Evolutionary conservation across 2,888 invertebrate genomes (phyloP), one percentile per base, ranked within the genome.

Genomic region (Amiota communis): DNA sequence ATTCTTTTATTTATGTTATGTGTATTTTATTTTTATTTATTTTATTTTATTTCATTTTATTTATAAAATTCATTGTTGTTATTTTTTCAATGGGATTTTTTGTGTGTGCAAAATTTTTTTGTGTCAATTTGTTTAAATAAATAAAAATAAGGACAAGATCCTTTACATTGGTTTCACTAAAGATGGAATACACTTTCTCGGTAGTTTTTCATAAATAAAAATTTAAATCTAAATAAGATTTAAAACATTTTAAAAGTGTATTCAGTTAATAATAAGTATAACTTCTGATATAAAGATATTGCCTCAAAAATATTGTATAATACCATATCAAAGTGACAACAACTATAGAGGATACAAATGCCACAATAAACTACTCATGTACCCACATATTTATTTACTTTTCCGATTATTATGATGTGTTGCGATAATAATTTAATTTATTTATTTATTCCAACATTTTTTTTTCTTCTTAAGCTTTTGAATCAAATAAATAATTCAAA

Each of bases 381-480:
- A 51, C n/a, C n/a, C n/a, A n/a, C 63, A 72, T 74, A 76, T 78
- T 78, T 83, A 80, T 83, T 83, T 83, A 81, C 81, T 76, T 72
- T 80, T 78, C 53, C 79, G 83, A 83, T 83, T 83, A 83, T 36
- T 6, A 36, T 84, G 77, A 76, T 69, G 80, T 75, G 80, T 77
- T 72, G 78, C 79, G 83, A 80, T 84, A 79, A 80, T 81, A 56
- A 70, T 77, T 84, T 82, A 81, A 84, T 82, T 82, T 82, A 80
- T 83, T 84, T 81, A 76, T 74, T 63, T 73, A 77, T 48, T 15
- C 49, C 48, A 51, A 13, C 20, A 64, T 63, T 23, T 63, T 63
- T 63, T 36, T 36, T 36, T n/a, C 23, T 36, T 23, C 23, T n/a
- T n/a, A 63, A 23, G 63, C 63, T 63, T 36, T 36, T 63, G 13